Conservation (phyloP, 2,888 invertebrate species). For the Tachystola acroxantha region DNA sequence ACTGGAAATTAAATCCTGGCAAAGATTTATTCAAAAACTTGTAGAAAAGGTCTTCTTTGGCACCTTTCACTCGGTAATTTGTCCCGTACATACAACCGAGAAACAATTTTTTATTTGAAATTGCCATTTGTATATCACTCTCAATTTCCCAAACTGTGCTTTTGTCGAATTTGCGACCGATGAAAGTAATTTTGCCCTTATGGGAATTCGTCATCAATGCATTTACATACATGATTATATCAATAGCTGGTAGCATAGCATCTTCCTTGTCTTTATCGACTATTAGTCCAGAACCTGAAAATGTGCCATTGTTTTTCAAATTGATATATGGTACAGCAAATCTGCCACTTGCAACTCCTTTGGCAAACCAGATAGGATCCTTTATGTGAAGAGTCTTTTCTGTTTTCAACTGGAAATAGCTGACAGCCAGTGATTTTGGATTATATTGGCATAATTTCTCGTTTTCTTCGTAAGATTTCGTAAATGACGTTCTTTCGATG, state of each 20-base stretch:
- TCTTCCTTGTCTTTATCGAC: constrained; percentile 21
- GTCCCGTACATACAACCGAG: too few species aligned
- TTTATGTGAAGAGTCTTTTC: constrained; percentile 2
- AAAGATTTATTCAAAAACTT: constrained; percentile 8
- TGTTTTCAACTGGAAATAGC: neutral
- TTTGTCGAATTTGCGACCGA: constrained; percentile 16
- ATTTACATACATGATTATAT: constrained; percentile 27
- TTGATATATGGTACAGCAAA: constrained; percentile 27
- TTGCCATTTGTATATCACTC: neutral
- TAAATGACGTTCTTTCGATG: constrained; percentile 5
- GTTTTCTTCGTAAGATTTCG: constrained; percentile 4
- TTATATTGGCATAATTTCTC: neutral
- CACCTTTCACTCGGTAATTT: neutral
- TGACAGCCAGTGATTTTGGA: neutral
- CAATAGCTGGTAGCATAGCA: constrained; percentile 27
- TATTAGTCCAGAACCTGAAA: constrained; percentile 22
- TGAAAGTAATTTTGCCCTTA: constrained; percentile 14
- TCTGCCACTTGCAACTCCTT: constrained; percentile 20
- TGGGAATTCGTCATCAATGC: constrained; percentile 22
- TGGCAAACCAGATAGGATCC: constrained; percentile 20
- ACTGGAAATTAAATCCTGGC: constrained; percentile 14
- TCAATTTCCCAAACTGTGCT: constrained; percentile 10
- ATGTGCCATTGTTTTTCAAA: constrained; percentile 19
- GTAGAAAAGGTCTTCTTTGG: neutral
- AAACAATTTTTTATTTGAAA: neutral